Evolutionary conservation across 2,113 vertebrate species (phyloP).

Genomic region (Peromyscus polionotus): DNA sequence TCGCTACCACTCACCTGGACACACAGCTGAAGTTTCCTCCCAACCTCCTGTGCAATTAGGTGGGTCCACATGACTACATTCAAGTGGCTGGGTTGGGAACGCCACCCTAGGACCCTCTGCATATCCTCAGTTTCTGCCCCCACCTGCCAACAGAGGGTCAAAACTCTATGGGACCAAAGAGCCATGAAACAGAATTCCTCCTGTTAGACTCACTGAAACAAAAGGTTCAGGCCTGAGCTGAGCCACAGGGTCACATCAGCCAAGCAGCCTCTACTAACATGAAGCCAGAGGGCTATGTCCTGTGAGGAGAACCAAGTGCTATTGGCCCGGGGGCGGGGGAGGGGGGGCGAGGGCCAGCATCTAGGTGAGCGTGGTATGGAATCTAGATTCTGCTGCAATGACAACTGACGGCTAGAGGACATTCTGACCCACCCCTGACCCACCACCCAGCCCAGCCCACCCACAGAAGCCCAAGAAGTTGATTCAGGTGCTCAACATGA

Average conservation of each 20-base stretch:
- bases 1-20: background rate
- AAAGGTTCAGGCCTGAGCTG: background rate
- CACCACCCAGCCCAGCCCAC: background rate
- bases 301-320: background rate
- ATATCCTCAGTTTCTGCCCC: background rate
- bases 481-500: conserved; percentile 30
- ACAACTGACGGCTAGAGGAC: background rate
- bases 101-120: too few species aligned
- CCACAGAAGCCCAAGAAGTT: background rate
- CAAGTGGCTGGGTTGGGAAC: background rate
- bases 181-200: background rate
- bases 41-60: background rate
- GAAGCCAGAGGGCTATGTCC: background rate
- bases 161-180: background rate
- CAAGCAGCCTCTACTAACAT: background rate
- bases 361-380: background rate
- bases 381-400: background rate
- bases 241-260: background rate
- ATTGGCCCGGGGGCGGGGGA: background rate
- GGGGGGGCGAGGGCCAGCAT: background rate
- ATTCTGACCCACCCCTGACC: background rate
- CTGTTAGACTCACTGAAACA: background rate
- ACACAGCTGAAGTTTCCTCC: background rate
- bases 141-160: background rate
- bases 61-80: background rate